Evolutionary conservation across 2,113 vertebrate genomes (phyloP), one percentile per base, ranked within the genome.

Genomic region (Argyrosomus japonicus): DNA sequence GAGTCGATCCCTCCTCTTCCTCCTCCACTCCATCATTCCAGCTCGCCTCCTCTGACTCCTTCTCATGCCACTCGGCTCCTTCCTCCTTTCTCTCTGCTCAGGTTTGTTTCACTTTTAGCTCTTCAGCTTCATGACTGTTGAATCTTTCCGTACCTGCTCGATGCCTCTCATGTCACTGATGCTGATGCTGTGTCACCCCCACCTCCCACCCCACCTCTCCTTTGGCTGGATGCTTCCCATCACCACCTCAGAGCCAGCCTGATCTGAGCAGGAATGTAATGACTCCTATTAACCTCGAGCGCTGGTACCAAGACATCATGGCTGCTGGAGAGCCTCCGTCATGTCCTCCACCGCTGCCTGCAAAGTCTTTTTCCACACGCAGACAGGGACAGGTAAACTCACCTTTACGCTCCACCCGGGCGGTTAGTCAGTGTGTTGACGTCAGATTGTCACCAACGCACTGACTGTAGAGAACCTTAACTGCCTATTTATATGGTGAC

Each of bases 331-430:
- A 94, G 47, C 82, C 91, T 93, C 86, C 94, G 94, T 93, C 95
- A 51, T 97, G 96, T 85, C 97, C 97, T 94, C 97, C 97, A 82
- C 97, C 97, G 32, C 95, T 98, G 86, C 97, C 97, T 77, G 96
- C 96, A 95, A 98, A 98, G 95, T 96, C 94, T 94, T 94, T 96
- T 87, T 95, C 95, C 56, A 90, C 96, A 90, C 96, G 96, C 89
- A 96, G 96, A 89, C 95, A 95, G 50, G 87, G 94, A 83, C 97
- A 99, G 97, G 97, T 98, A 98, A 97, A 91, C 23, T 58, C 36
- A 40, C 36, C 36, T 40, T 40, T 6, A 40, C 8, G 36, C 78
- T 40, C 15, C 51, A 56, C 25, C 25, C 7, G 6, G 4, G 47
- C 36, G 19, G 14, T 19, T 63, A 23, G 11, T 48, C 8, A 53